Percentiles rank a stretch among this genome's conserved stretches.
phyloP scores from a whole-genome alignment of 92 coral and sea anemone genomes.

The Epizoanthus scotinus region DNA sequence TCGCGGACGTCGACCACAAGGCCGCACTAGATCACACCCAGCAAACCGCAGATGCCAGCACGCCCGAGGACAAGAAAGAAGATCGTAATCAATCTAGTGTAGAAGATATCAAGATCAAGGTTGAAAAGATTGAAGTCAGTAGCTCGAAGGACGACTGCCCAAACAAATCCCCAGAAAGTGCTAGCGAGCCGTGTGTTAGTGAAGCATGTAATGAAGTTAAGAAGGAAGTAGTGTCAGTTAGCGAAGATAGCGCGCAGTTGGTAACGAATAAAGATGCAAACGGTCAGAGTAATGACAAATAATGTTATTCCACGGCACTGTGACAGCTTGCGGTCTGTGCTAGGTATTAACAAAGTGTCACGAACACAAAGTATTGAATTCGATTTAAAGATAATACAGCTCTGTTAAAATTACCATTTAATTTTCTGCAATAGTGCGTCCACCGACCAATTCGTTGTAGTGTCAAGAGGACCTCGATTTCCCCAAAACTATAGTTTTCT shows the following conservation, averaged over 20 bases:
- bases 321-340: not conserved
- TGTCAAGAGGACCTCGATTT: not conserved
- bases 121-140: conserved; percentile 22
- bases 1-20: not conserved
- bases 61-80: conserved; percentile 35
- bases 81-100: not conserved
- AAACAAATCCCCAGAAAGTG: not conserved
- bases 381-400: not conserved
- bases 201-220: conserved; percentile 24
- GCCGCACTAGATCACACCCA: conserved; percentile 31
- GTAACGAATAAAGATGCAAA: conserved; percentile 42
- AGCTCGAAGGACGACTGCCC: conserved; percentile 26
- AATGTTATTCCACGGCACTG: not conserved
- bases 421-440: no score
- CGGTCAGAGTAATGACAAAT: conserved; percentile 27
- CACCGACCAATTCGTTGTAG: no score
- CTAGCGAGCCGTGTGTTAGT: not conserved
- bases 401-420: no score
- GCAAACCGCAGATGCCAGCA: conserved; percentile 17
- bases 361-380: not conserved
- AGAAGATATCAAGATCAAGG: not conserved
- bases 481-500: not conserved
- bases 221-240: conserved; percentile 27
- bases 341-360: not conserved
- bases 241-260: conserved; percentile 25